Percentiles rank a stretch among this genome's conserved stretches.
Conservation (phyloP, 2,888 invertebrate species). For the Eristalis pertinax region DNA sequence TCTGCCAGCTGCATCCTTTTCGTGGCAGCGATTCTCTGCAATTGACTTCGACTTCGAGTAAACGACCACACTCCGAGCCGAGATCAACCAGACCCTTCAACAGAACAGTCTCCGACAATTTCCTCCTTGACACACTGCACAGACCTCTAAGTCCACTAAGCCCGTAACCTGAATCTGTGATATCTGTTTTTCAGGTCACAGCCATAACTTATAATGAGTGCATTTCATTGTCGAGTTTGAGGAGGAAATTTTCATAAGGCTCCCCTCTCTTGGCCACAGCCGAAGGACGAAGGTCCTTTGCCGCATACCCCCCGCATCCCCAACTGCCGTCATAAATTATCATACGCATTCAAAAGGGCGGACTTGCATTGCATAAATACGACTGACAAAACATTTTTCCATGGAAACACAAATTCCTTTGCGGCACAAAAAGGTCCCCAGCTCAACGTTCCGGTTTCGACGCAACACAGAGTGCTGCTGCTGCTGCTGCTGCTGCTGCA, state of each 20-base stretch:
- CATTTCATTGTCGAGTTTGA: neutral
- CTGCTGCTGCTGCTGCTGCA: neutral
- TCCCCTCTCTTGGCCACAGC: neutral
- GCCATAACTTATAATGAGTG: neutral
- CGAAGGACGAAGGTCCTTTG: neutral
- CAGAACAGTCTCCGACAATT: neutral
- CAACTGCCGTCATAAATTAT: neutral
- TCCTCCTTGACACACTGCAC: neutral
- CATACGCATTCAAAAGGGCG: slow-evolving; percentile 15
- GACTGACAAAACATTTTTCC: slow-evolving; percentile 19
- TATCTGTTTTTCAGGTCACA: neutral
- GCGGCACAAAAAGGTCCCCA: neutral
- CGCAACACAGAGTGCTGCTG: neutral
- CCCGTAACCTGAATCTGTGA: neutral
- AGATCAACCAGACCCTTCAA: neutral
- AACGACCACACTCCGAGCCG: neutral
- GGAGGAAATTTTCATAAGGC: neutral
- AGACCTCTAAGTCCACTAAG: neutral
- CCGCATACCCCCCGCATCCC: too few relatives aligned
- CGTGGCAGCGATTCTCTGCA: neutral
- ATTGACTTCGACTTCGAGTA: neutral
- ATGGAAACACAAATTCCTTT: slow-evolving; percentile 17
- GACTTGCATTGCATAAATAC: slow-evolving; percentile 24
- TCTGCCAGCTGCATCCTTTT: too few relatives aligned
- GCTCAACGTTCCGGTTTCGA: neutral